A percentile compares a stretch with the other conserved stretches of the same genome.
Conservation (phyloP, 2,888 invertebrate species). For the Cryptus viduatorius region DNA sequence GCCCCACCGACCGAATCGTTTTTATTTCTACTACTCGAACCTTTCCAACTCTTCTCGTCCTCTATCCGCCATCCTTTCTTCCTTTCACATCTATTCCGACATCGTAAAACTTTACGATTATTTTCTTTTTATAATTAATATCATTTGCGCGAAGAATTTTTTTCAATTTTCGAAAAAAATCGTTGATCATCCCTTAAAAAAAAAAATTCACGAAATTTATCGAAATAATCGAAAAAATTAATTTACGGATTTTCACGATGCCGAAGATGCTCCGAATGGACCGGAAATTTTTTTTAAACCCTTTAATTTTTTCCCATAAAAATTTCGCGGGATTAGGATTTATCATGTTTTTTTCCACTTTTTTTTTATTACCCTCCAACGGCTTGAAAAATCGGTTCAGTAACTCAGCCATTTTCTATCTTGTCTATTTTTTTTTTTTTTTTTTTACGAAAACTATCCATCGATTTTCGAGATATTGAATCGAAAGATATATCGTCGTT, state of each 20-base stretch:
- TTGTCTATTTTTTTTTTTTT: background rate
- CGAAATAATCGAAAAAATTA: background rate
- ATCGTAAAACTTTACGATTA: background rate
- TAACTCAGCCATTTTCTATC: background rate
- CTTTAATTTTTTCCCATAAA: too few species aligned
- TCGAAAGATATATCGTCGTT: background rate
- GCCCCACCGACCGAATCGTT: conserved; percentile 61
- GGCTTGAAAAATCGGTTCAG: background rate
- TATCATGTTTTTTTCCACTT: too few species aligned
- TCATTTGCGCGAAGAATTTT: background rate
- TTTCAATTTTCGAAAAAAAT: background rate
- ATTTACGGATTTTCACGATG: too few species aligned
- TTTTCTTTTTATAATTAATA: background rate
- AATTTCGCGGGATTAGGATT: too few species aligned
- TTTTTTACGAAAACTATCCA: background rate
- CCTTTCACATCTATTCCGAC: background rate
- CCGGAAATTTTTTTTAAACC: too few species aligned
- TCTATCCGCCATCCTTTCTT: conserved; percentile 9
- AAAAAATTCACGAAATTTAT: background rate
- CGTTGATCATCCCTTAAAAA: background rate
- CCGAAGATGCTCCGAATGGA: too few species aligned
- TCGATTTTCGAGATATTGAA: background rate
- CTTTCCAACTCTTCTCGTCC: conserved; percentile 30
- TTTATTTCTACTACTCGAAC: conserved; percentile 45
- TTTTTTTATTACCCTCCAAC: background rate